Conservation (phyloP, 2,888 invertebrate species). For the Herminia tarsipennalis region DNA sequence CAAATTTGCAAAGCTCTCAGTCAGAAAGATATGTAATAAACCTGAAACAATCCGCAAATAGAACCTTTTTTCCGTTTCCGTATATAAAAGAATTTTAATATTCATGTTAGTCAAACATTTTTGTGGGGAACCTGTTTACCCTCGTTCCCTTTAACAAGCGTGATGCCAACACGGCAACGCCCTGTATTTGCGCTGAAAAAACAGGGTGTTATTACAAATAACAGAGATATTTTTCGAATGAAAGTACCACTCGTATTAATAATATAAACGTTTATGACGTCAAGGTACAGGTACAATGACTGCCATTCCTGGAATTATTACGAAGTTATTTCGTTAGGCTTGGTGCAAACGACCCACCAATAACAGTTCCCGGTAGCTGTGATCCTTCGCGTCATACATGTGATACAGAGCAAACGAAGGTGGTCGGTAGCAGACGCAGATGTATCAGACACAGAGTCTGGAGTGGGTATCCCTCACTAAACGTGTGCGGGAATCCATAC, state of each 20-base stretch:
- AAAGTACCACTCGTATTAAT: not conserved
- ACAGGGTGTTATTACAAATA: slow-evolving; percentile 28
- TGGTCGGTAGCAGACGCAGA: no score
- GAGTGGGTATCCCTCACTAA: no score
- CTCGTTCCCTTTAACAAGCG: not conserved
- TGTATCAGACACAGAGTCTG: no score
- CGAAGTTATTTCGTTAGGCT: no score
- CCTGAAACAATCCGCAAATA: not conserved
- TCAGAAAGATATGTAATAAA: no score
- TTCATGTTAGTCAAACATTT: not conserved
- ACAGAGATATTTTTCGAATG: slow-evolving; percentile 7
- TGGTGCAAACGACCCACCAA: no score
- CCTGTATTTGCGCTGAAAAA: no score
- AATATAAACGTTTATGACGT: not conserved
- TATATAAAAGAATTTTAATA: slow-evolving; percentile 5
- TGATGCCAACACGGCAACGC: not conserved
- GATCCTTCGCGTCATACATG: no score
- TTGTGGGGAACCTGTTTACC: not conserved
- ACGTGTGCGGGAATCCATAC: no score
- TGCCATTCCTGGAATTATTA: not conserved
- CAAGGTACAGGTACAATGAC: not conserved
- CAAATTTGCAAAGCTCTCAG: no score
- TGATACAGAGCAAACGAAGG: no score
- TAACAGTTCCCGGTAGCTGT: no score
- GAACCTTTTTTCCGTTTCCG: not conserved